Conservation (phyloP, 1,140 invertebrate genomes). For the Micrasema minimum region DNA sequence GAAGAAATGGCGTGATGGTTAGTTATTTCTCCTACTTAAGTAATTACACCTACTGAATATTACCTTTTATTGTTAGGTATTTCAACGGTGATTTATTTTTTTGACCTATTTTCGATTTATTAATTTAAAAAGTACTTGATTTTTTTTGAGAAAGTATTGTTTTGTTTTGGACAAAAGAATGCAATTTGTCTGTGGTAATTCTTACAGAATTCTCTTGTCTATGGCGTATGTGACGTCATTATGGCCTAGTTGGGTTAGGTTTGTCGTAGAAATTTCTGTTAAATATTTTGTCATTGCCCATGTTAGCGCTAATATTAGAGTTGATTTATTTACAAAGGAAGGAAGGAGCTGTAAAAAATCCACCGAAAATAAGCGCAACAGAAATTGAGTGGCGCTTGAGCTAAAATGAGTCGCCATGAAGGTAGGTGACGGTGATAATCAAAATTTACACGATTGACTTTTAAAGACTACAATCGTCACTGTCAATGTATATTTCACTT, state of each 20-base stretch:
- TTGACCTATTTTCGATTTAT: too few species aligned
- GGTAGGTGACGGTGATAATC: slow-evolving; percentile 73
- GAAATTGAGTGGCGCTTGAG: slow-evolving; percentile 66
- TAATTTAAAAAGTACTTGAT: too few species aligned
- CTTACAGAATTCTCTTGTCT: not conserved
- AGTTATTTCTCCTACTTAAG: too few species aligned
- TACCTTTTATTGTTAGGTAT: too few species aligned
- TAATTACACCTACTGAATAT: too few species aligned
- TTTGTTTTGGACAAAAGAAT: too few species aligned
- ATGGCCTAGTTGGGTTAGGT: slow-evolving; percentile 79
- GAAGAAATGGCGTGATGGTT: too few species aligned
- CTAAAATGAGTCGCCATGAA: slow-evolving; percentile 86
- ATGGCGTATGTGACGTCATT: slow-evolving; percentile 72
- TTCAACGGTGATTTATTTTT: not conserved
- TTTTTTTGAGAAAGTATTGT: too few species aligned
- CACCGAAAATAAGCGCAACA: slow-evolving; percentile 43
- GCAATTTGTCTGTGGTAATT: too few species aligned
- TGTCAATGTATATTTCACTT: slow-evolving; percentile 6
- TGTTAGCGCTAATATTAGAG: slow-evolving; percentile 58
- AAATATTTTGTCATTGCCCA: slow-evolving; percentile 72
- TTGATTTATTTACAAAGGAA: slow-evolving; percentile 33
- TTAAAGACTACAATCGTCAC: slow-evolving; percentile 23
- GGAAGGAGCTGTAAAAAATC: slow-evolving; percentile 26
- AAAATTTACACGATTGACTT: slow-evolving; percentile 62
- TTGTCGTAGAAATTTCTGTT: slow-evolving; percentile 75